Evolutionary conservation across 2,113 vertebrate genomes (phyloP).

Genomic region (Pycnonotus jocosus): DNA sequence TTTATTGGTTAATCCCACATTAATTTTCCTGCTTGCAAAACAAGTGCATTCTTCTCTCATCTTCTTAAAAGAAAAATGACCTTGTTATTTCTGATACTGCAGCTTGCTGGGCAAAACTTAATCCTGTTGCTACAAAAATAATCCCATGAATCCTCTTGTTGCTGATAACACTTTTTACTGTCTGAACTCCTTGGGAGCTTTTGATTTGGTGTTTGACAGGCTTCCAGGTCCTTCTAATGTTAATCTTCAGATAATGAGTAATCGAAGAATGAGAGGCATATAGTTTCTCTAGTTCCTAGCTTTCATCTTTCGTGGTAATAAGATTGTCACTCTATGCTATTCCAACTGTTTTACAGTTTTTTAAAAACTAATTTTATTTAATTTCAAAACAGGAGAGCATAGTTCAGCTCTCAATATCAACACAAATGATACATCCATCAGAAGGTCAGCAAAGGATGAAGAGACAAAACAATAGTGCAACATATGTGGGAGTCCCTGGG

Average conservation of each 20-base stretch:
- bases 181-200: not conserved
- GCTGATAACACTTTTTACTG: not conserved
- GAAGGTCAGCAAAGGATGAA: not conserved
- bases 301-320: not conserved
- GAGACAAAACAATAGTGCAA: not conserved
- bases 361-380: not conserved
- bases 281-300: not conserved
- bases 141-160: constrained; percentile 31
- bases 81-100: constrained; percentile 18
- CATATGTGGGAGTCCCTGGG: not conserved
- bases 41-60: not conserved
- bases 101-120: constrained; percentile 15
- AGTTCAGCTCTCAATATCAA: not conserved
- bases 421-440: not conserved
- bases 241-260: constrained; percentile 22
- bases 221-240: not conserved
- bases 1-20: constrained; percentile 19
- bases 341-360: not conserved
- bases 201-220: not conserved
- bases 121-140: not conserved
- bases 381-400: not conserved
- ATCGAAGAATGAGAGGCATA: not conserved
- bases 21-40: constrained; percentile 35
- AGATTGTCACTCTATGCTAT: not conserved
- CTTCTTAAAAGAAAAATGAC: constrained; percentile 37